Evolutionary conservation across 2,113 vertebrate species (phyloP).

Genomic region (Coryphaenoides rupestris): DNA sequence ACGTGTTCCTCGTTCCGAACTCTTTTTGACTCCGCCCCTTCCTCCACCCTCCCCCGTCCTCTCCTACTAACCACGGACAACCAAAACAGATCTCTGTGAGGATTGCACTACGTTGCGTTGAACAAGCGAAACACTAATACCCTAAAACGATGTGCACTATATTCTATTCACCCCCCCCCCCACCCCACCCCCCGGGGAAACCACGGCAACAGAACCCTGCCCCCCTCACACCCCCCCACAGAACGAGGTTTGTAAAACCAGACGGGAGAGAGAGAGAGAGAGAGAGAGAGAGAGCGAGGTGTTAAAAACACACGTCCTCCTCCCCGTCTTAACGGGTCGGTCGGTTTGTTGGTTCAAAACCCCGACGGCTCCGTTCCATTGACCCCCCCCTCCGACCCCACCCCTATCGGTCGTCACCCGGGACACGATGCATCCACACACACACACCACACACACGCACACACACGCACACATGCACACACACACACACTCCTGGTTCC

Average conservation of each 20-base stretch:
- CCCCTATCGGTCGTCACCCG: constrained; percentile 25
- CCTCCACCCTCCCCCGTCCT: constrained; percentile 22
- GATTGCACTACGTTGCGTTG: constrained; percentile 71
- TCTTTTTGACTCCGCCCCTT: constrained; percentile 23
- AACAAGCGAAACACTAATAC: constrained; percentile 73
- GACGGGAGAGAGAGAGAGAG: background rate
- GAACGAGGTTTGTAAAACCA: constrained; percentile 23
- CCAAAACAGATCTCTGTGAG: constrained; percentile 58
- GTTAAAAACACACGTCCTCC: constrained; percentile 29
- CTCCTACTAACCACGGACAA: constrained; percentile 53
- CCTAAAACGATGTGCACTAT: constrained; percentile 32
- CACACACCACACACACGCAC: background rate
- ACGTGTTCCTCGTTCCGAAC: constrained; percentile 3
- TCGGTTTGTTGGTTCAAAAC: constrained; percentile 31
- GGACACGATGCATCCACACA: background rate
- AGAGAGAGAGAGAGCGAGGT: constrained; percentile 30
- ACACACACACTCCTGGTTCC: background rate
- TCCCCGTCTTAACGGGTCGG: constrained; percentile 15
- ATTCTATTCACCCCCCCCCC: no score
- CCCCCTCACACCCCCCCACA: no score
- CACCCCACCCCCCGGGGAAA: no score
- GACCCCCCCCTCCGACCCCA: constrained; percentile 38
- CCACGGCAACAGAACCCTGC: no score
- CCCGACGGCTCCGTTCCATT: background rate
- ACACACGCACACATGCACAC: constrained; percentile 7